Evolutionary conservation across 2,797 vertebrate genomes (phyloP), one percentile per base, ranked within the genome.

Genomic region (Clarias fuscus): DNA sequence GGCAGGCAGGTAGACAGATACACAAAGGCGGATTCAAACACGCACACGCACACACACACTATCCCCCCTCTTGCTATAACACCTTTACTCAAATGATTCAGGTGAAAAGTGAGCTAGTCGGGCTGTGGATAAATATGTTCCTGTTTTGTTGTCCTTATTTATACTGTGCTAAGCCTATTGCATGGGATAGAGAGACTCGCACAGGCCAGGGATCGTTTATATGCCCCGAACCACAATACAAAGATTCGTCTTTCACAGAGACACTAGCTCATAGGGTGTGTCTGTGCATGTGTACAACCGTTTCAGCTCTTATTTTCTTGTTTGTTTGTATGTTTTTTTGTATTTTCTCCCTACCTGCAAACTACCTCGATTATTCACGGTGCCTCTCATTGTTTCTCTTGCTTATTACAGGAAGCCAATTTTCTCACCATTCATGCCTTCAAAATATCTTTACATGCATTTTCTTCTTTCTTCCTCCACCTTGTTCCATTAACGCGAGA

Each of bases 241-340:
- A 59, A 40, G 58, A 62, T 40, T 62, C 14, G 33, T 82, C 40
- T 67, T 82, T 67, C 62, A 82, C 68, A 59, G 75, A 10, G 27
- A 62, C 53, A 77, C n/a, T 11, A 27, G n/a, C 20, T 62, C 33
- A 61, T 40, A 62, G 11, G 30, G 81, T 73, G 24, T 88, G 61
- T 68, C 85, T 85, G 73, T 87, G 80, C 83, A 56, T 56, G 56
- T 89, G 22, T 77, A n/a, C 70, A 48, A 70, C 40, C 79, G 62
- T 59, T 82, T 72, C 17, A 84, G n/a, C 27, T 71, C 84, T 72
- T 14, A 85, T 48, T 20, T 61, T 56, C 33, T 37, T 20, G 1
- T 56, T 56, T 53, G 20, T 20, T 30, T 17, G 18, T 30, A 30
- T 30, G 30, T 58, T 3, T 24, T 33, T 58, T 27, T 68, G 64